Percentiles rank a stretch among this genome's conserved stretches.
Evolutionary conservation across 2,113 vertebrate species (phyloP).

Genomic region (Plecturocebus donacophilus): DNA sequence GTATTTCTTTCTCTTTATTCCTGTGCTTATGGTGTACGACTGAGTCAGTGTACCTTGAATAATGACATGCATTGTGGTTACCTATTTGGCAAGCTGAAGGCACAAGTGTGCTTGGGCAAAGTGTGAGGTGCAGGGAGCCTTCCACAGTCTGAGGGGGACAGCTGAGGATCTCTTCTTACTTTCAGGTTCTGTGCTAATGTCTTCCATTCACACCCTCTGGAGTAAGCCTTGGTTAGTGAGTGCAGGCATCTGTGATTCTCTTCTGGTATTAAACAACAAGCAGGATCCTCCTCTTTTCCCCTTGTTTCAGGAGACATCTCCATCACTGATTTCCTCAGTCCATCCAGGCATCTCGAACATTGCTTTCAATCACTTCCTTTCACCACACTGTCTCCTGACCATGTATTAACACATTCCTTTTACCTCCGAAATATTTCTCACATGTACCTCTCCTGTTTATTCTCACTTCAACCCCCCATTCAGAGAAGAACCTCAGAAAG

Average conservation of each 20-base stretch:
- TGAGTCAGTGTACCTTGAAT: background rate
- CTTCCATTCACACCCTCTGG: background rate
- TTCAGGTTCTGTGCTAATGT: background rate
- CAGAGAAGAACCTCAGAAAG: background rate
- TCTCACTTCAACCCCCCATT: background rate
- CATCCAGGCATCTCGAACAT: too few relatives aligned
- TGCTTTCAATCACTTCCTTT: background rate
- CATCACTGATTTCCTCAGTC: fast-evolving
- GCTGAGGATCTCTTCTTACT: background rate
- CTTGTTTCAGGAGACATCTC: background rate
- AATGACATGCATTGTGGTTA: background rate
- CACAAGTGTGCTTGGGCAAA: fast-evolving
- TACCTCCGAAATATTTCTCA: background rate
- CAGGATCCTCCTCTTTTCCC: background rate
- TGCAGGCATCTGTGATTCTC: background rate
- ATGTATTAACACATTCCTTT: background rate
- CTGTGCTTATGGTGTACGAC: background rate
- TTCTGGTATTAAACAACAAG: background rate
- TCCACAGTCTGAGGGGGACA: background rate
- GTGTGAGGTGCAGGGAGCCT: background rate
- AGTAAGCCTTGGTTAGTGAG: background rate
- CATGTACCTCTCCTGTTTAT: background rate
- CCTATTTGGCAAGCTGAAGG: background rate
- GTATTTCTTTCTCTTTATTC: background rate
- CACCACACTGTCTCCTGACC: background rate